These are phyloP conservation scores for Parnassius mnemosyne DNA, from an alignment of 2,888 invertebrate species.

Conservation along the genomic window DNA sequence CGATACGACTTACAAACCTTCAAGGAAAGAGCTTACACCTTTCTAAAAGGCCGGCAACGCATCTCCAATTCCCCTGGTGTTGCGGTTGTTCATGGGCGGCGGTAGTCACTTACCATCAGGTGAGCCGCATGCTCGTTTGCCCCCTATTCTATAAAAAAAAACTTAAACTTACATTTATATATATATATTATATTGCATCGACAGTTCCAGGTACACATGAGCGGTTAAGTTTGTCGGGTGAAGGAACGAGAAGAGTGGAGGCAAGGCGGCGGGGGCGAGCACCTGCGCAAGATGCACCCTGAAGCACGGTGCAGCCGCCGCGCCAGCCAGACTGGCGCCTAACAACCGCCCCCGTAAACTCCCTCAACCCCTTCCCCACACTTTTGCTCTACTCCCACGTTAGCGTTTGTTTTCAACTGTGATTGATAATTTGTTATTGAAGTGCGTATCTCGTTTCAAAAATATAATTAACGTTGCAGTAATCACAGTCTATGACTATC, in stretches of 20 bases:
- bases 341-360: slow-evolving; percentile 33
- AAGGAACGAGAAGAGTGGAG: slow-evolving; percentile 27
- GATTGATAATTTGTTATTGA: slow-evolving; percentile 79
- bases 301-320: slow-evolving; percentile 50
- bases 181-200: no score
- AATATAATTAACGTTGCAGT: slow-evolving; percentile 37
- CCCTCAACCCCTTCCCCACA: slow-evolving; percentile 29
- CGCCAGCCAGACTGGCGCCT: slow-evolving; percentile 76
- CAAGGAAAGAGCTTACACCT: no score
- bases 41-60: no score
- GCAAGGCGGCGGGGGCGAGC: slow-evolving; percentile 40
- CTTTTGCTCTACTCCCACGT: slow-evolving; percentile 49
- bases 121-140: no score
- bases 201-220: slow-evolving; percentile 13
- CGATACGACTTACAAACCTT: no score
- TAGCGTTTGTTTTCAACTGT: slow-evolving; percentile 76
- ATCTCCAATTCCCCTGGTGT: no score
- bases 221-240: neutral
- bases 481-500: no score
- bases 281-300: slow-evolving; percentile 71
- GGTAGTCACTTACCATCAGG: no score
- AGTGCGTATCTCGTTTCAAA: slow-evolving; percentile 64
- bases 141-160: no score
- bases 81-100: no score
- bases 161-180: no score